A percentile compares a stretch with the other conserved stretches of the same genome.
Conservation (phyloP, 2,888 invertebrate species). For the Pterostichus madidus region DNA sequence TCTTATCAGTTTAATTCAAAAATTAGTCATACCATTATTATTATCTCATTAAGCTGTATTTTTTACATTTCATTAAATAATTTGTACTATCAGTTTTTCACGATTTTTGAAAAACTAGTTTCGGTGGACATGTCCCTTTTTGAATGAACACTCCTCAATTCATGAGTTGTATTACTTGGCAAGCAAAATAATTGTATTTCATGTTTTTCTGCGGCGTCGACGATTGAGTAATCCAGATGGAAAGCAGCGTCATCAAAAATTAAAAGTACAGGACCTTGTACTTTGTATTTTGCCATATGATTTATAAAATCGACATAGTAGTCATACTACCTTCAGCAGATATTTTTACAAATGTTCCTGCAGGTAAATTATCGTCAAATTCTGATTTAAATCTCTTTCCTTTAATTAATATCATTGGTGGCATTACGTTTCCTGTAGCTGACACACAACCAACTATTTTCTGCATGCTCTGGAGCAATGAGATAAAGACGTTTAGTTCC, state of each 20-base stretch:
- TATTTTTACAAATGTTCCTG: slow-evolving; percentile 67
- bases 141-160: too few relatives aligned
- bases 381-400: slow-evolving; percentile 56
- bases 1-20: too few relatives aligned
- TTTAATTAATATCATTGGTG: slow-evolving; percentile 67
- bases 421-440: slow-evolving; percentile 65
- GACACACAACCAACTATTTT: slow-evolving; percentile 67
- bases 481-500: slow-evolving; percentile 64
- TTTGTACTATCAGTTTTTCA: too few relatives aligned
- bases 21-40: too few relatives aligned
- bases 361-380: slow-evolving; percentile 66
- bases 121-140: too few relatives aligned
- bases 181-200: slow-evolving; percentile 72
- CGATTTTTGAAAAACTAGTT: too few relatives aligned
- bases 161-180: too few relatives aligned
- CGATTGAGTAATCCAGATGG: slow-evolving; percentile 72
- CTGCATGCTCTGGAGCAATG: slow-evolving; percentile 67
- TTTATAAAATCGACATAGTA: slow-evolving; percentile 68
- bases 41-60: too few relatives aligned
- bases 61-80: too few relatives aligned
- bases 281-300: slow-evolving; percentile 71
- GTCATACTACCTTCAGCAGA: slow-evolving; percentile 68
- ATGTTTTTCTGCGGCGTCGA: slow-evolving; percentile 71
- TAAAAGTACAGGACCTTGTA: slow-evolving; percentile 69
- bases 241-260: slow-evolving; percentile 72